Evolutionary conservation across 2,888 invertebrate species (phyloP), one percentile per base, ranked within the genome.

Genomic region (Rotaria socialis): DNA sequence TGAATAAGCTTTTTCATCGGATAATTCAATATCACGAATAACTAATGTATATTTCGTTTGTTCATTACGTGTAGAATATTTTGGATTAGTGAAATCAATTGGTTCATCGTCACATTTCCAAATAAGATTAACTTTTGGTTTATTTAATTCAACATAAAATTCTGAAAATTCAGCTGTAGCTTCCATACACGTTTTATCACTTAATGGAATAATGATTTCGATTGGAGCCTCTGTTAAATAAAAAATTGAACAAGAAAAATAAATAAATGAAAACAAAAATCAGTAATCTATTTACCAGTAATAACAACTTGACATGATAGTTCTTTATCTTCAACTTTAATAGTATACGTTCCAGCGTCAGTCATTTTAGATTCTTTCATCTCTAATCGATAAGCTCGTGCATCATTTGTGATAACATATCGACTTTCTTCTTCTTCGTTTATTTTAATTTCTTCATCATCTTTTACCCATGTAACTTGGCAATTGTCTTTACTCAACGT

Each of bases 81-180:
- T 74, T 27, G 35, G 3, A 43, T 85, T 35, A 80, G 8, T 41
- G 10, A 85, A 75, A 22, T 86, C 85, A 24, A 86, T 27, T 47
- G 58, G 75, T 80, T 86, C 80, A 52, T 85, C 85, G 52, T 86
- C 84, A 58, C 85, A 85, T 52, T 52, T 60, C 86, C 86, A 86
- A 0, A 60, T 75, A 24, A 86, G 56, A 85, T 85, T 55, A 19
- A 86, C 24, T 52, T 86, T 85, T 55, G 86, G 85, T 60, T 86
- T 86, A 41, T 86, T 86, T n/a, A 86, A 50, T 85, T 86, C 86
- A 41, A 86, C 84, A 52, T 86, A 85, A 41, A 86, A 86, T 60
- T 86, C 85, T 16, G 67, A 67, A 47, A 80, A 80, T 58, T 75
- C 85, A 19, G 55, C 35, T 58, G 74, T 56, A 60, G 74, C 47